Percentiles rank a stretch among this genome's conserved stretches.
Evolutionary conservation across 2,113 vertebrate genomes (phyloP).

Genomic region (Cochlearius cochlearius): DNA sequence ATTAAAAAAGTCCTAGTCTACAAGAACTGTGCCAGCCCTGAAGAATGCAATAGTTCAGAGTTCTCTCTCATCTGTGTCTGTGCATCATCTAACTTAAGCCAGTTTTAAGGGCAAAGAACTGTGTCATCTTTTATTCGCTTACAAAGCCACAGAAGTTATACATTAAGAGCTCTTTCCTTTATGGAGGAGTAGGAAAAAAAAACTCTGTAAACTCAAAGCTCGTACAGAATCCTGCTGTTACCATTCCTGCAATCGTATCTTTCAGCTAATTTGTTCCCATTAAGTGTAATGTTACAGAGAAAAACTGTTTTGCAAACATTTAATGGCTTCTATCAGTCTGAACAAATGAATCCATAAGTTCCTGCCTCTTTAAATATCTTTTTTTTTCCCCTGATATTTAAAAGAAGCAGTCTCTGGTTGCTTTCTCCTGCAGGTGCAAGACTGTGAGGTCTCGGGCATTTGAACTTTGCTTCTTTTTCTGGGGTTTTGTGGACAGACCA

Average conservation of each 20-base stretch:
- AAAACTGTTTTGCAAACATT: slow-evolving; percentile 41
- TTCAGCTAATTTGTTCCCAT: slow-evolving; percentile 30
- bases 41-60: background rate
- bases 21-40: background rate
- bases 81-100: background rate
- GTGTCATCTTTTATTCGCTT: background rate
- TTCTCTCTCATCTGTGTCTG: background rate
- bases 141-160: background rate
- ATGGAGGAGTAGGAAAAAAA: background rate
- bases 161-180: background rate
- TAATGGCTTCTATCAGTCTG: slow-evolving; percentile 17
- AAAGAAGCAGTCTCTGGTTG: background rate
- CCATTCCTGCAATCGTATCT: background rate
- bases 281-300: slow-evolving; percentile 29
- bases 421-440: background rate
- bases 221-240: slow-evolving; percentile 24
- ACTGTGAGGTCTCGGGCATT: background rate
- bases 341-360: slow-evolving; percentile 14
- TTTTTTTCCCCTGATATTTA: background rate
- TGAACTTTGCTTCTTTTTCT: background rate
- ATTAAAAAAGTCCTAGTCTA: background rate
- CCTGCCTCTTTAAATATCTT: background rate
- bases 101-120: background rate
- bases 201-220: background rate
- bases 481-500: background rate